Evolutionary conservation across 2,113 vertebrate species (phyloP).

Genomic region (Cyprichromis sp.): DNA sequence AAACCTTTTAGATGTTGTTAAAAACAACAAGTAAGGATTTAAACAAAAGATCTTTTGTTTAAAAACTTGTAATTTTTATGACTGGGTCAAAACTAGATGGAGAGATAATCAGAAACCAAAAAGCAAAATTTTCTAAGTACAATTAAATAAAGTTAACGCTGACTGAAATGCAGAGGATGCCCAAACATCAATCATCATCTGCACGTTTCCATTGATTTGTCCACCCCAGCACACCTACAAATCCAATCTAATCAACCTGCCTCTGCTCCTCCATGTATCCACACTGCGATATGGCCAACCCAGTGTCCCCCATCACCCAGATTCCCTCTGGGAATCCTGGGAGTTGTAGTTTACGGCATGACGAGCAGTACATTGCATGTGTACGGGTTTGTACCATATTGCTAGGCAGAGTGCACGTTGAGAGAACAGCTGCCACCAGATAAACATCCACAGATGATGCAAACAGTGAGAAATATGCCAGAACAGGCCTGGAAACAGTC

Average conservation of each 20-base stretch:
- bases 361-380: neutral
- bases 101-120: neutral
- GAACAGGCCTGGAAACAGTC: neutral
- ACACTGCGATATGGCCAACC: neutral
- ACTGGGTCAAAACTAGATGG: neutral
- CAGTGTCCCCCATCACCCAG: neutral
- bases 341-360: neutral
- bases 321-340: conserved; percentile 8
- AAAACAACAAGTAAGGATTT: neutral
- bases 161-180: neutral
- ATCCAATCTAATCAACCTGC: neutral
- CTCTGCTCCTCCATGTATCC: neutral
- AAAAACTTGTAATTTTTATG: neutral
- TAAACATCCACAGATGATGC: conserved; percentile 11
- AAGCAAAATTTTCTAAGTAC: neutral
- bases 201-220: neutral
- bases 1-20: neutral
- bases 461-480: neutral
- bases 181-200: neutral
- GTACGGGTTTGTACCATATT: conserved; percentile 58
- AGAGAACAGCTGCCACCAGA: conserved; percentile 51
- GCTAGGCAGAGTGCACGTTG: conserved; percentile 47
- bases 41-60: neutral
- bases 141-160: neutral
- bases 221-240: neutral